These are phyloP conservation scores for Uromys caudimaculatus DNA, from an alignment of 2,797 vertebrate species.

Conservation along the genomic window DNA sequence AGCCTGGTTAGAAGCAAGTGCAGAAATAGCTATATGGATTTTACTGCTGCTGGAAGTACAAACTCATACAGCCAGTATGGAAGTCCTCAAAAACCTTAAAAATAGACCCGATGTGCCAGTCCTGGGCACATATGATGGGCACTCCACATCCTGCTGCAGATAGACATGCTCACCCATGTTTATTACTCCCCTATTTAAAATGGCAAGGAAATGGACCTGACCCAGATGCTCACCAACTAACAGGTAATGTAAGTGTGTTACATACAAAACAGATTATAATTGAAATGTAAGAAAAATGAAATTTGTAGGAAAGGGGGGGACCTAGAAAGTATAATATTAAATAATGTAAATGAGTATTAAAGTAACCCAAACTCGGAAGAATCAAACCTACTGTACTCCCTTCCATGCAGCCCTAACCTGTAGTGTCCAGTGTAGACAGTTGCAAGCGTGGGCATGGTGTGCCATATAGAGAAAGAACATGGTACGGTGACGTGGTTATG, in stretches of 20 bases:
- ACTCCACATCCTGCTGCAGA: neutral
- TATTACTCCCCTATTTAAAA: no score
- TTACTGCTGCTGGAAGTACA: no score
- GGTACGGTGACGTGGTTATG: neutral
- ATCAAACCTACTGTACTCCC: no score
- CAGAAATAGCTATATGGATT: neutral
- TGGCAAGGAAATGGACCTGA: no score
- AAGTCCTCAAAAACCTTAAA: neutral
- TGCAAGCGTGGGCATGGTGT: no score
- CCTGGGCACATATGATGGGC: neutral
- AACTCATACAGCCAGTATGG: no score
- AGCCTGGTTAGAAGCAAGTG: neutral
- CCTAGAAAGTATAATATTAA: neutral
- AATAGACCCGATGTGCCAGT: neutral
- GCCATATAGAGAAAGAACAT: neutral
- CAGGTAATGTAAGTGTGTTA: neutral
- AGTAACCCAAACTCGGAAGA: no score
- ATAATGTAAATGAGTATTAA: neutral
- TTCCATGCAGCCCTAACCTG: neutral
- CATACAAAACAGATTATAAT: neutral
- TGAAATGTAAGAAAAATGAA: neutral
- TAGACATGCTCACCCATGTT: neutral
- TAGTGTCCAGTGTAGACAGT: neutral
- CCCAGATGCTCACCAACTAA: neutral
- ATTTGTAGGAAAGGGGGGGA: neutral